Base-by-base conservation (phyloP, 2,797 vertebrate genomes). In the Odontamblyopus lacepedii region DNA sequence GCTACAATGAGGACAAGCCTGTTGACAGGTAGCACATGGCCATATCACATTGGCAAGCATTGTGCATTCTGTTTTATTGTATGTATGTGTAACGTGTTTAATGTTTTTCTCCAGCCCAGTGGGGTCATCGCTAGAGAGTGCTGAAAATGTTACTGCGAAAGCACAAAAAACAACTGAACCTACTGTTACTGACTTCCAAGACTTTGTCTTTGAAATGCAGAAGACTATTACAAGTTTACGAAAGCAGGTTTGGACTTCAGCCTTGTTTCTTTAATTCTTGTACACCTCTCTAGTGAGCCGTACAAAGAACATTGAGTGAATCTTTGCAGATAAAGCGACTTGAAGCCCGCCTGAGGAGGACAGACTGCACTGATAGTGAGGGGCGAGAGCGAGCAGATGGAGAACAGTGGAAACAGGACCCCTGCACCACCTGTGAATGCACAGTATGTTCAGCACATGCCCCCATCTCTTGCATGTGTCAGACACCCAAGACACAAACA, bases 151-250 rank as follows among this genome's bases (percentile, higher is more conserved):
- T 67, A 95, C 95, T 16, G 71, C 78, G 32, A 69, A 88, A 18
- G 85, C 91, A 4, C 77, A 89, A 63, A 85, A 91, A 72, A 89
- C 83, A 55, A 93, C 92, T 74, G 87, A 92, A 65, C 91, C 94
- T 0, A 90, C 91, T 23, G 75, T 90, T n/a, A 95, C 78, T 30
- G 96, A 98, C 88, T 97, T 99, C 92, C 96, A 95, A 89, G 96
- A 98, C 73, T 98, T 99, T 84, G 95, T 98, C 75, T 76, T 93
- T 41, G 96, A 98, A 87, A 97, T 99, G 95, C 98, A 98, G 85
- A 96, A 96, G 91, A 98, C 96, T 12, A 98, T 99, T 88, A 95
- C 93, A 32, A 94, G 95, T 91, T 96, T 99, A 93, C 95, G 97
- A 88, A 96, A 93, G 81, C 97, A 99, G 96, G 98, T 97, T 29